These are phyloP conservation scores for Anoura caudifer DNA, from an alignment of 2,113 vertebrate genomes.

Conservation along the genomic window DNA sequence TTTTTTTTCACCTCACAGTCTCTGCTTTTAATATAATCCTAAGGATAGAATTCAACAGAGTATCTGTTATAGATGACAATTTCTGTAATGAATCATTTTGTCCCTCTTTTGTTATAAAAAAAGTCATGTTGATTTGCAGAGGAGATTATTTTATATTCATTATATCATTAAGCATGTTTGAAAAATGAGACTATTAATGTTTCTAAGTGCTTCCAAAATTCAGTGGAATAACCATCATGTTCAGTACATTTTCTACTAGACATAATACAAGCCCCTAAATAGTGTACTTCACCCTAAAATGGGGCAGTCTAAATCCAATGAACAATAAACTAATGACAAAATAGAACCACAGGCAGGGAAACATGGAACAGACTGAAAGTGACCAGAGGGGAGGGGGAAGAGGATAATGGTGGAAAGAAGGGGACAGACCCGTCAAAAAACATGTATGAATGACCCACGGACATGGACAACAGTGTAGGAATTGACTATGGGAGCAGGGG, in stretches of 20 bases:
- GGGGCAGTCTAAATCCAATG: too few relatives aligned
- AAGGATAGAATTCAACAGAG: not conserved
- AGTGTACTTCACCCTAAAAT: not conserved
- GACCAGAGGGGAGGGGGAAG: too few relatives aligned
- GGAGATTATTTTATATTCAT: slow-evolving; percentile 47
- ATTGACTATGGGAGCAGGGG: too few relatives aligned
- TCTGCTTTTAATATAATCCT: not conserved
- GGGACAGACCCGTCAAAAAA: too few relatives aligned
- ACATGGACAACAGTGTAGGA: too few relatives aligned
- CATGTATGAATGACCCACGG: too few relatives aligned
- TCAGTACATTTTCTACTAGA: not conserved
- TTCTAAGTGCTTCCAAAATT: not conserved
- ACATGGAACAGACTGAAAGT: too few relatives aligned
- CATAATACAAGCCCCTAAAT: not conserved
- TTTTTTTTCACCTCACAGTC: not conserved
- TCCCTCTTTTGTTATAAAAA: slow-evolving; percentile 43
- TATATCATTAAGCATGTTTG: slow-evolving; percentile 40
- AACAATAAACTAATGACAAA: too few relatives aligned
- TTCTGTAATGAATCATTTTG: not conserved
- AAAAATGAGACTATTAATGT: slow-evolving; percentile 37
- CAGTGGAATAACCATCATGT: not conserved
- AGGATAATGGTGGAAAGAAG: too few relatives aligned
- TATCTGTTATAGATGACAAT: not conserved
- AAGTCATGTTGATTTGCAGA: slow-evolving; percentile 18
- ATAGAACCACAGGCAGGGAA: too few relatives aligned